Evolutionary conservation across 1,140 invertebrate species (phyloP).

Genomic region (Ips typographus): DNA sequence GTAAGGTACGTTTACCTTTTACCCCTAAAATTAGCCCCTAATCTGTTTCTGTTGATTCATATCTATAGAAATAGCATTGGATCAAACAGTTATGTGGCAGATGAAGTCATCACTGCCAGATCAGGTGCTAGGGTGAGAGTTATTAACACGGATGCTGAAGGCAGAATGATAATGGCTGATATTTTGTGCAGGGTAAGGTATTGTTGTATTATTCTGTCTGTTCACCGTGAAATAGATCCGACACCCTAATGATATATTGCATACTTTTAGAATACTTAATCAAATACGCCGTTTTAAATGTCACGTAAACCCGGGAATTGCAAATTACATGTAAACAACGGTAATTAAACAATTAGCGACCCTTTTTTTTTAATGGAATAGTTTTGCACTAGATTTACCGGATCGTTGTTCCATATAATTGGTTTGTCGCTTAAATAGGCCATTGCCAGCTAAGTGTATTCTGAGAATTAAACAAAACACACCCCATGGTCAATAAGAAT

Average conservation of each 20-base stretch:
- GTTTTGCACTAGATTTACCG: slow-evolving; percentile 28
- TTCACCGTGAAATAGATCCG: neutral
- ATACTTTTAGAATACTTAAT: slow-evolving; percentile 4
- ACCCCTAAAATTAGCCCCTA: too few species aligned
- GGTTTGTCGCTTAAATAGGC: slow-evolving; percentile 20
- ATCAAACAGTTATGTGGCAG: slow-evolving; percentile 85
- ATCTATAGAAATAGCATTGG: slow-evolving; percentile 82
- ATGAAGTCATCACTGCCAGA: slow-evolving; percentile 86
- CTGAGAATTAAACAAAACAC: too few species aligned
- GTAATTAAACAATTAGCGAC: slow-evolving; percentile 21
- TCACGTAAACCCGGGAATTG: slow-evolving; percentile 4
- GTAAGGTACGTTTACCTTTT: slow-evolving; percentile 54
- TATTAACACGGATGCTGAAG: slow-evolving; percentile 95
- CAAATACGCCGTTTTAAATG: slow-evolving; percentile 18
- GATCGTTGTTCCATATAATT: slow-evolving; percentile 29
- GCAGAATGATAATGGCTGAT: slow-evolving; percentile 94
- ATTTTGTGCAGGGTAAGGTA: slow-evolving; percentile 70
- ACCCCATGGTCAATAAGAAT: too few species aligned
- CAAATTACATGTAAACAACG: slow-evolving; percentile 17
- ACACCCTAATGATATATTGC: neutral
- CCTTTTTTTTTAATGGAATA: slow-evolving; percentile 8
- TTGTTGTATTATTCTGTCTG: neutral
- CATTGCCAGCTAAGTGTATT: slow-evolving; percentile 9
- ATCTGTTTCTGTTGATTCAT: neutral
- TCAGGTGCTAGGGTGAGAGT: slow-evolving; percentile 84